Evolutionary conservation across 2,888 invertebrate genomes (phyloP), one percentile per base, ranked within the genome.

Genomic region (Elmis aenea): DNA sequence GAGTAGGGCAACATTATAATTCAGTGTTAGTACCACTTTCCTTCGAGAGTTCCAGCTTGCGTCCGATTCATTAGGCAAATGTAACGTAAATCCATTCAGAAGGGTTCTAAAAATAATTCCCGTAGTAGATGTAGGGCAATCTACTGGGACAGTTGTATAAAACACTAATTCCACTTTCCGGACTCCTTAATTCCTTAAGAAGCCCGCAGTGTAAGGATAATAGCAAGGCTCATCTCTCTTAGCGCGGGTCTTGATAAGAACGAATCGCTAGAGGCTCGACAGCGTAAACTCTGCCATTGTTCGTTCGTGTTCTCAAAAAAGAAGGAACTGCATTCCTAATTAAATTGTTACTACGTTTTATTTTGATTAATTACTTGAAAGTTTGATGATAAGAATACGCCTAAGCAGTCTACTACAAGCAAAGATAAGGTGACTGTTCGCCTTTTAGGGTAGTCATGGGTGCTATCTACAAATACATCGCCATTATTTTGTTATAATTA

Each of bases 121-220:
- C 24, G 27, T 29, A 12, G 16, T 24, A 29, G 25, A 28, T 26
- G 13, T 13, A 26, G 21, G 18, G 33, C 33, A 26, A 33, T 36
- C 30, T 28, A 34, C 18, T 28, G 22, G 25, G 36, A 36, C 36
- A 41, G 25, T 36, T 32, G 36, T 35, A 41, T 41, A 41, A 41
- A 41, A 41, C 41, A 41, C 41, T 41, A 41, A 41, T 41, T 36
- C 36, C 36, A 27, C 31, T 41, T 40, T 40, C 40, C 34, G 40
- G 40, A 26, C 22, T 32, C 29, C 41, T 41, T n/a, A 36, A 36
- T 36, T 41, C 41, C 36, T n/a, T 41, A 36, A 36, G 33, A 41
- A 36, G 36, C 41, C 28, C 28, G 32, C 36, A 35, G 32, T 36
- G 35, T 41, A 36, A 25, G 41, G 41, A 41, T 41, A 41, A 41